phyloP scores from a whole-genome alignment of 2,113 vertebrate genomes.

The Catharus bicknelli region DNA sequence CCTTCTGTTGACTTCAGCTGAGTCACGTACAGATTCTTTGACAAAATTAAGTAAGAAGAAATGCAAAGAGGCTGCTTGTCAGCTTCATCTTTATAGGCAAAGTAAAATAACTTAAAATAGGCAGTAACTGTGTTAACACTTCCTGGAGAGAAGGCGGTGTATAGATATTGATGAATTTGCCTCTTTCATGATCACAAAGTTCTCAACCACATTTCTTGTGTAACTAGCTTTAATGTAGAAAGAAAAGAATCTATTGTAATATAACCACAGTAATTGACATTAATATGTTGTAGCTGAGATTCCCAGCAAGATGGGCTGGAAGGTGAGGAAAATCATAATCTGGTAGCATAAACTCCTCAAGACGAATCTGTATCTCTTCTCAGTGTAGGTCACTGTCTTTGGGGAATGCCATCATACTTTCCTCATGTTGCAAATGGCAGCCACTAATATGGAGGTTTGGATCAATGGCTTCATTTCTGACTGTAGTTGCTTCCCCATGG shows the following conservation, averaged over 20 bases:
- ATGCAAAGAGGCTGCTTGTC: background rate
- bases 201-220: background rate
- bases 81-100: background rate
- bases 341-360: background rate
- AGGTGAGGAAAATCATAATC: background rate
- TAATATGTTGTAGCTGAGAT: background rate
- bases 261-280: background rate
- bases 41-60: slow-evolving; percentile 3
- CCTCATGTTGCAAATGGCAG: background rate
- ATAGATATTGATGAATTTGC: background rate
- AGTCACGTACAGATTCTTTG: background rate
- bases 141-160: background rate
- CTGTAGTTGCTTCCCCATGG: background rate
- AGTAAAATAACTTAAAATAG: background rate
- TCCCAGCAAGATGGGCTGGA: background rate
- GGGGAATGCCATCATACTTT: background rate
- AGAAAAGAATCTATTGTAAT: background rate
- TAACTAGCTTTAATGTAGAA: background rate
- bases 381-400: fast-evolving
- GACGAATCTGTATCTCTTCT: background rate
- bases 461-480: background rate
- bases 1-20: background rate
- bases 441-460: background rate
- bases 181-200: background rate
- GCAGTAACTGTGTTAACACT: background rate